Evolutionary conservation across 2,113 vertebrate genomes (phyloP), one percentile per base, ranked within the genome.

Genomic region (Poeciliopsis retropinna): DNA sequence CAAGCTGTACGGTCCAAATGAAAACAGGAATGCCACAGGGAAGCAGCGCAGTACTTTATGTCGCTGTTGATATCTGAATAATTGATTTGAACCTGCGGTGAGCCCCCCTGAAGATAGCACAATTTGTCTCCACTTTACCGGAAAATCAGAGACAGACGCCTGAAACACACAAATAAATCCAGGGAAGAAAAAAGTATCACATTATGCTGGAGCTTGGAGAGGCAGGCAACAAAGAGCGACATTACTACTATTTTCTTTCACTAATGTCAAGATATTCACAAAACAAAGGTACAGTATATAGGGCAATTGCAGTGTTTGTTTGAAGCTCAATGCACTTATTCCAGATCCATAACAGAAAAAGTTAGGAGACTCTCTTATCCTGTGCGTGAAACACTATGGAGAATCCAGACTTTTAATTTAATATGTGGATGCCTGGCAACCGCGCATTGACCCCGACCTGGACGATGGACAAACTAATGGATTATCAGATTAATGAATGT

Each of bases 401-500:
- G 25, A 60, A 22, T 63, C 44, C 17, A 74, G 60, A 64, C 34
- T 60, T 41, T 47, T 25, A 1, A 69, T 37, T 72, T 73, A 60
- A 22, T 14, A 60, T 0, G 30, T 65, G 14, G 10, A 8, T 34
- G 62, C 32, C 66, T 41, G 66, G 64, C 51, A 29, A 27, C 39
- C 44, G 64, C 72, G 17, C 61, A n/a, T 27, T 32, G 5, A 60
- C 67, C 65, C 57, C 13, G 70, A 67, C 47, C 77, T 65, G 60
- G 47, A 78, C 14, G n/a, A 34, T 9, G 1, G 27, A 6, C 6
- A 30, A 1, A 25, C 12, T 31, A 22, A 71, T 27, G 60, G 34
- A 73, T 5, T 65, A 70, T 79, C 67, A 31, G 27, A 82, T 3
- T 64, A 76, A 84, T 64, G 61, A 61, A 76, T 47, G 72, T 3